Percentiles rank a stretch among this genome's conserved stretches.
Evolutionary conservation across 2,797 vertebrate species (phyloP).

Genomic region (Austrolebias charrua): DNA sequence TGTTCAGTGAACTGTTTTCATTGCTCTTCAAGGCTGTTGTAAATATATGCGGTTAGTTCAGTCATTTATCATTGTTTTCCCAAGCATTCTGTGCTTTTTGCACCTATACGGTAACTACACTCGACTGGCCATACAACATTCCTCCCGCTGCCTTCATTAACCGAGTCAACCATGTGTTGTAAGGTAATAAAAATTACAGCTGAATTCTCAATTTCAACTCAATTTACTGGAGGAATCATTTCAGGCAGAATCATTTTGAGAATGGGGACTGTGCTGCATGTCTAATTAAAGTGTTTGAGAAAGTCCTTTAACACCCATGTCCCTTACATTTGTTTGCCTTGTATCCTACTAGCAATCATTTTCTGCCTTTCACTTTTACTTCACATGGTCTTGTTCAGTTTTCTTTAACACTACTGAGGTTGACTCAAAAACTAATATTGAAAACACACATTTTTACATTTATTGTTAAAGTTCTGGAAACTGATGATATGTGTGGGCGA

Average conservation of each 20-base stretch:
- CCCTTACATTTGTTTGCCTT: constrained; percentile 42
- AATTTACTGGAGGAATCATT: constrained; percentile 4
- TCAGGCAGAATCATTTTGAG: constrained; percentile 15
- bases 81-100: constrained; percentile 9
- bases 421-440: constrained; percentile 14
- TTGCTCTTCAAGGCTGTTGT: constrained; percentile 1
- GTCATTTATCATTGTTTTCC: constrained; percentile 12
- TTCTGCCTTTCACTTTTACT: constrained; percentile 43
- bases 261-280: constrained; percentile 17
- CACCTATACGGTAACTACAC: neutral
- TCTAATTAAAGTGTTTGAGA: constrained; percentile 19
- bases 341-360: constrained; percentile 23
- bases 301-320: constrained; percentile 23
- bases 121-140: constrained; percentile 8
- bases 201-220: constrained; percentile 5
- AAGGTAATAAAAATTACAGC: neutral
- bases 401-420: constrained; percentile 1
- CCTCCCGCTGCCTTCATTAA: constrained; percentile 21
- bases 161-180: constrained; percentile 2
- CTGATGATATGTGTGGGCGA: neutral
- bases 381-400: constrained; percentile 21
- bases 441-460: constrained; percentile 13
- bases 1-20: constrained; percentile 18
- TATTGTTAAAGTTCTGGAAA: neutral
- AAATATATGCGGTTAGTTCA: constrained; percentile 1